phyloP scores from a whole-genome alignment of 2,113 vertebrate genomes.

The Dunckerocampus dactyliophorus region DNA sequence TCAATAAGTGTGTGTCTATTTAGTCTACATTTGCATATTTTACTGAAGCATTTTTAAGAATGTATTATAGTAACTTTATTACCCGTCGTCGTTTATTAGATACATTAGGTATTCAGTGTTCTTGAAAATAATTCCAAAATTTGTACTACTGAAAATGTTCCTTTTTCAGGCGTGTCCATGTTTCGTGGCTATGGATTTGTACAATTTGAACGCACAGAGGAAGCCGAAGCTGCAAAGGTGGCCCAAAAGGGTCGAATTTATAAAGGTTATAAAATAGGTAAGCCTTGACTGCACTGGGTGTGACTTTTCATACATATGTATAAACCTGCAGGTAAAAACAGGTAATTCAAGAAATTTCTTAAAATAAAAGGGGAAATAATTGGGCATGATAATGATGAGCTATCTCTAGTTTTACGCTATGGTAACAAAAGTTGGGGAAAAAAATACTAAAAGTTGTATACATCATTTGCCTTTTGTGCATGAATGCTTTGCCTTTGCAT shows the following conservation, averaged over 20 bases:
- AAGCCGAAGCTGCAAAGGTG: slow-evolving; percentile 84
- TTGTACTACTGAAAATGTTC: slow-evolving; percentile 68
- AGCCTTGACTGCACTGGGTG: slow-evolving; percentile 52
- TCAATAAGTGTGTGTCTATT: neutral
- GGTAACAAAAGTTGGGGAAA: neutral
- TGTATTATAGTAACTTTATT: slow-evolving; percentile 9
- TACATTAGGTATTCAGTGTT: slow-evolving; percentile 30
- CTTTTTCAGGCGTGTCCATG: slow-evolving; percentile 83
- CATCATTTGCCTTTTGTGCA: neutral
- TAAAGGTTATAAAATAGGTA: slow-evolving; percentile 90
- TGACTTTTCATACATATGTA: slow-evolving; percentile 14
- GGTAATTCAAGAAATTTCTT: neutral
- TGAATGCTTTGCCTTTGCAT: slow-evolving; percentile 4
- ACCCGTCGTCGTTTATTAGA: slow-evolving; percentile 4
- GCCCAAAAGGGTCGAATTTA: slow-evolving; percentile 84
- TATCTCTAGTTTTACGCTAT: neutral
- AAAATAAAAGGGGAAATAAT: neutral
- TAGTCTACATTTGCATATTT: slow-evolving; percentile 2
- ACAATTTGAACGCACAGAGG: slow-evolving; percentile 84
- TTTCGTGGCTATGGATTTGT: slow-evolving; percentile 87
- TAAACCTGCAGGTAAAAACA: neutral
- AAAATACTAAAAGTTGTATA: neutral
- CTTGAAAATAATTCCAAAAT: slow-evolving; percentile 27
- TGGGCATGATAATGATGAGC: neutral
- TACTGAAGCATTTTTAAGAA: neutral